Conservation (phyloP, 1,140 invertebrate genomes). For the Ceratitis capitata region DNA sequence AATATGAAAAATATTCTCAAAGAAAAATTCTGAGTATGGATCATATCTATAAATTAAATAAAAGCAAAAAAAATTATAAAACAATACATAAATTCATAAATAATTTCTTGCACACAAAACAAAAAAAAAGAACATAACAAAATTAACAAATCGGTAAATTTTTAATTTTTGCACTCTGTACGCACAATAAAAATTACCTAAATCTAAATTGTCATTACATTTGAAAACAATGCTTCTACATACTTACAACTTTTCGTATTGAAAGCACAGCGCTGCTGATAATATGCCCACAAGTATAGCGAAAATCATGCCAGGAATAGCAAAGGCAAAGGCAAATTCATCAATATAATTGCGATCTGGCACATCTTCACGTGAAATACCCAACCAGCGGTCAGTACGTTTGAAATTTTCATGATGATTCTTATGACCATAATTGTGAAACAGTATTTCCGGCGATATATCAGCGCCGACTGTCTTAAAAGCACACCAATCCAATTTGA, state of each 20-base stretch:
- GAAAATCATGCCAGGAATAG: constrained; percentile 76
- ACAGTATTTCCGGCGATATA: constrained; percentile 53
- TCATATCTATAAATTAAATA: constrained; percentile 54
- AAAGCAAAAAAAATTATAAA: constrained; percentile 44
- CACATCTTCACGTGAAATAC: constrained; percentile 68
- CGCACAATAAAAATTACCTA: too few relatives aligned
- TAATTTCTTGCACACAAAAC: not conserved
- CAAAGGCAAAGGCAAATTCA: constrained; percentile 77
- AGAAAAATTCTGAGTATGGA: constrained; percentile 62
- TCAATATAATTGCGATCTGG: constrained; percentile 76
- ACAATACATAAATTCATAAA: constrained; percentile 42
- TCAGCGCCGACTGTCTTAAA: constrained; percentile 76
- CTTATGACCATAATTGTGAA: constrained; percentile 51
- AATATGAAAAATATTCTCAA: constrained; percentile 63
- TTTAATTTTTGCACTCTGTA: too few relatives aligned
- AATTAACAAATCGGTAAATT: too few relatives aligned
- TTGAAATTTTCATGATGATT: constrained; percentile 44
- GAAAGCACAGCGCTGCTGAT: constrained; percentile 79
- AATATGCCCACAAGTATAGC: constrained; percentile 74
- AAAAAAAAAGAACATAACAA: too few relatives aligned
- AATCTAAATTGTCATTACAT: too few relatives aligned
- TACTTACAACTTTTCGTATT: constrained; percentile 82
- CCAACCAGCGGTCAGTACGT: constrained; percentile 52
- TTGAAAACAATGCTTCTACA: not conserved
- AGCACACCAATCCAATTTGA: constrained; percentile 88